Evolutionary conservation across 2,113 vertebrate genomes (phyloP).

Genomic region (Embiotoca jacksoni): DNA sequence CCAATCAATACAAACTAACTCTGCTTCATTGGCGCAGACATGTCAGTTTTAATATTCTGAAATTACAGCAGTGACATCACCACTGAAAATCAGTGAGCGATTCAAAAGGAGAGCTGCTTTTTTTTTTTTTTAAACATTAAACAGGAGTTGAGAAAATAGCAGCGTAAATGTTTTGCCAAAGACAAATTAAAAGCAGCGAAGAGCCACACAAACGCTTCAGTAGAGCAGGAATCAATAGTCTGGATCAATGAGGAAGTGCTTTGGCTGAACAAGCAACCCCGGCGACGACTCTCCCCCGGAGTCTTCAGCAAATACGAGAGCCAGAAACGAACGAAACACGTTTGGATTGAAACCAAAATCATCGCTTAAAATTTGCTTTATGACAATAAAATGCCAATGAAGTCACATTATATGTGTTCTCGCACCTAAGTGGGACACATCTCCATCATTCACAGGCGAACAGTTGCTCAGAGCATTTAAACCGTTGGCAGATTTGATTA

Average conservation of each 20-base stretch:
- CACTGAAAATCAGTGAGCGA: not conserved
- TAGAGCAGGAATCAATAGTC: constrained; percentile 36
- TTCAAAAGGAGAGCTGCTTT: not conserved
- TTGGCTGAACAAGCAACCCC: constrained; percentile 12
- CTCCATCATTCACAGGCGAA: constrained; percentile 34
- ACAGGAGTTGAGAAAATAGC: constrained; percentile 34
- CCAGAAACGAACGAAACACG: not conserved
- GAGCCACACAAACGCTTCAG: constrained; percentile 20
- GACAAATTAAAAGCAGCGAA: constrained; percentile 18
- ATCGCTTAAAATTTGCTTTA: not conserved
- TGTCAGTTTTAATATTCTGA: constrained; percentile 3
- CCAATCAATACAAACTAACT: too few species aligned
- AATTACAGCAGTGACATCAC: not conserved
- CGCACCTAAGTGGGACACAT: not conserved
- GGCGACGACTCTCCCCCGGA: not conserved
- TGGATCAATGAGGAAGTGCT: constrained; percentile 29
- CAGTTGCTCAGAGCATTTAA: constrained; percentile 36
- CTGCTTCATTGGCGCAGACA: not conserved
- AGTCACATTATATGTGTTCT: constrained; percentile 10
- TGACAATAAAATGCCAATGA: constrained; percentile 36
- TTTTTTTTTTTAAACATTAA: not conserved
- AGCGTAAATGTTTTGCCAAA: constrained; percentile 57
- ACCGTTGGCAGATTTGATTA: constrained; percentile 44
- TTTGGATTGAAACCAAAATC: constrained; percentile 17
- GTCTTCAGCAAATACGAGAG: constrained; percentile 1